Evolutionary conservation across 2,113 vertebrate genomes (phyloP).

Genomic region (Platycercus adscitus): DNA sequence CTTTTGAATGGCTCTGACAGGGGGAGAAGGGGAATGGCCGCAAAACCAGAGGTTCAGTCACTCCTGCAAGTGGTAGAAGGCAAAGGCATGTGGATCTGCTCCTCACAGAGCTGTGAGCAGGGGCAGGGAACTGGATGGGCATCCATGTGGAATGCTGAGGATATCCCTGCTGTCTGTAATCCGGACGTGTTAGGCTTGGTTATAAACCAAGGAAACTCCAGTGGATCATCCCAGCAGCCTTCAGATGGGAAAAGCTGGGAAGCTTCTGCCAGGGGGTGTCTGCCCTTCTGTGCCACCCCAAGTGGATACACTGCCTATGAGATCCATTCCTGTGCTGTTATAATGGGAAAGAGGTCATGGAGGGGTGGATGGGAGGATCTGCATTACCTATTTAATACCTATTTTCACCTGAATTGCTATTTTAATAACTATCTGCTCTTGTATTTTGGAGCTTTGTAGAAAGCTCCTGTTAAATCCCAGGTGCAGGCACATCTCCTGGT

Average conservation of each 20-base stretch:
- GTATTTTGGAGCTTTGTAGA: not conserved
- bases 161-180: not conserved
- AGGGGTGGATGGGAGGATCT: not conserved
- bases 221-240: not conserved
- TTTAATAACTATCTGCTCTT: not conserved
- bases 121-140: not conserved
- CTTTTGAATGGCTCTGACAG: accelerated
- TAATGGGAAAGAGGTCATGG: not conserved
- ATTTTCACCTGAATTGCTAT: not conserved
- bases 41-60: accelerated
- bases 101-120: not conserved
- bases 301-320: accelerated
- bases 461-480: not conserved
- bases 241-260: not conserved
- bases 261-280: not conserved
- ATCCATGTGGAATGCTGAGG: accelerated
- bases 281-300: not conserved
- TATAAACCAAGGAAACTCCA: not conserved
- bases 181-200: not conserved
- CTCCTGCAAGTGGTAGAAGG: not conserved
- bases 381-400: not conserved
- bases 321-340: not conserved
- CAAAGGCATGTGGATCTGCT: accelerated
- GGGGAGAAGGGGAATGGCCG: not conserved
- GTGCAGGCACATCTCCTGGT: not conserved